Evolutionary conservation across 2,797 vertebrate genomes (phyloP).

Genomic region (Typhlichthys subterraneus): DNA sequence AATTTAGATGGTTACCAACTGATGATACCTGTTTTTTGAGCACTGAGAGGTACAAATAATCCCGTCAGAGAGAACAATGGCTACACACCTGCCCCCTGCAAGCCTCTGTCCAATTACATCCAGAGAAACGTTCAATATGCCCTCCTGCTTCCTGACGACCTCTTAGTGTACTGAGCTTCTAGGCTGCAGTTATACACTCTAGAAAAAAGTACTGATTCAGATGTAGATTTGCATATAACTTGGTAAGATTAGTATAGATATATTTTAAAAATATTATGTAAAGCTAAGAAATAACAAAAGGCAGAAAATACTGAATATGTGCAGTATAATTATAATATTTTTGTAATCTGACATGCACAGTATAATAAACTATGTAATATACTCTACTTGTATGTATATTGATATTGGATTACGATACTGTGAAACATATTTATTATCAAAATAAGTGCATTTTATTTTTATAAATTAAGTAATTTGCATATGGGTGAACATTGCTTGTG

Average conservation of each 20-base stretch:
- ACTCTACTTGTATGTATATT: too few species aligned
- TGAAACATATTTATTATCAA: conserved; percentile 36
- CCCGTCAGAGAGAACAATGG: conserved; percentile 82
- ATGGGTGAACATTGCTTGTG: conserved; percentile 55
- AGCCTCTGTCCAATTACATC: conserved; percentile 70
- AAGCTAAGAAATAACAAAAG: too few species aligned
- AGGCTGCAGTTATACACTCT: conserved; percentile 19
- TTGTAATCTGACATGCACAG: too few species aligned
- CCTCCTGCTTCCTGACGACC: conserved; percentile 27
- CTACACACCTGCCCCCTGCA: conserved; percentile 74
- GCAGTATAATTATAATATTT: too few species aligned
- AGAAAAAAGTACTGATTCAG: too few species aligned
- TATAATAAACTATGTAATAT: too few species aligned
- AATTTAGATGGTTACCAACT: conserved; percentile 73
- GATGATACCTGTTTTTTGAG: conserved; percentile 76
- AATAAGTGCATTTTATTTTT: conserved; percentile 54
- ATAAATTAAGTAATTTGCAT: conserved; percentile 68
- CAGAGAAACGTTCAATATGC: conserved; percentile 62
- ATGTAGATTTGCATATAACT: too few species aligned
- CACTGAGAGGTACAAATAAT: conserved; percentile 83
- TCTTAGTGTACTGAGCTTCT: conserved; percentile 53
- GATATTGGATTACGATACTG: background rate
- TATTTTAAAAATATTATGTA: too few species aligned
- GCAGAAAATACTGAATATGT: too few species aligned
- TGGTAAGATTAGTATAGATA: too few species aligned